Evolutionary conservation across 2,113 vertebrate species (phyloP).

Genomic region (Corythornis cristatus): DNA sequence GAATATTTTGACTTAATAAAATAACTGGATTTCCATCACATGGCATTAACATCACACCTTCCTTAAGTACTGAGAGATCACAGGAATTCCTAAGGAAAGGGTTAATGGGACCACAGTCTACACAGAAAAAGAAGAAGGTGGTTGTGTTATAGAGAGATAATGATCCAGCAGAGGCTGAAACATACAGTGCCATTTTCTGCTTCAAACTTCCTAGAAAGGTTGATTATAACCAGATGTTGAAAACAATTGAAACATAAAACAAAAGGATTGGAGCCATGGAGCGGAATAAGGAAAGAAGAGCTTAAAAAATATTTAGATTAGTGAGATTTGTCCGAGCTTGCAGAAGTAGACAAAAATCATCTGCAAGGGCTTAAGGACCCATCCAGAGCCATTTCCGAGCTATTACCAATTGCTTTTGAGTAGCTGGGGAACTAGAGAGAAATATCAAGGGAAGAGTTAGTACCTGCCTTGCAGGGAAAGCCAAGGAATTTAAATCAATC

Average conservation of each 20-base stretch:
- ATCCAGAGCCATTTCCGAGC: background rate
- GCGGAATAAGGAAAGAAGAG: conserved; percentile 8
- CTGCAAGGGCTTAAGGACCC: background rate
- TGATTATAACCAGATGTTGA: conserved; percentile 1
- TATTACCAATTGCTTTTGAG: background rate
- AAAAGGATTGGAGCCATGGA: background rate
- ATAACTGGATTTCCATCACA: background rate
- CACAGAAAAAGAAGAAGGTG: background rate
- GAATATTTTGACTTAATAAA: background rate
- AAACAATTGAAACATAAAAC: background rate
- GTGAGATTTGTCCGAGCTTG: background rate
- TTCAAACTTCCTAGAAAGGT: background rate
- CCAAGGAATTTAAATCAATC: background rate
- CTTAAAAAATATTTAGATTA: conserved; percentile 25
- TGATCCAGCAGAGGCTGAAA: background rate
- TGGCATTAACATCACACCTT: background rate
- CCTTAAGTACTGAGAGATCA: background rate
- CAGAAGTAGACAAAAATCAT: background rate
- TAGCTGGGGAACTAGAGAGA: background rate
- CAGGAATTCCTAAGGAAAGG: background rate
- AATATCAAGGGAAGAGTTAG: background rate
- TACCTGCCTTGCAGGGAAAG: background rate
- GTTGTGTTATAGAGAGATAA: background rate
- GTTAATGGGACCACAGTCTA: background rate
- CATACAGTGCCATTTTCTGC: background rate